Percentiles rank a stretch among this genome's conserved stretches.
Conservation (phyloP, 2,888 invertebrate genomes). For the Pollenia angustigena region DNA sequence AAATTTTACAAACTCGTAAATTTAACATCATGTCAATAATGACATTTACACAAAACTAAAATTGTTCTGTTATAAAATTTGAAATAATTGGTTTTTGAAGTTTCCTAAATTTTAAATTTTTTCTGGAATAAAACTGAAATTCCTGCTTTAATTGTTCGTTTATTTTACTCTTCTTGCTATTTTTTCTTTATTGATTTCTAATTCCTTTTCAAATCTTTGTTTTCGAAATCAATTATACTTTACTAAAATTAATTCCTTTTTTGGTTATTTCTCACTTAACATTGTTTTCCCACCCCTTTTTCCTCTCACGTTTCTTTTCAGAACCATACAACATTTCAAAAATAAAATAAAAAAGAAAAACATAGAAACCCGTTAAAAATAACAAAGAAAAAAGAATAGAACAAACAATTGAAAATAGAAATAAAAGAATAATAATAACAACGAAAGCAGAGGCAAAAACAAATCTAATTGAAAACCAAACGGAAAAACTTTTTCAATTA, state of each 20-base stretch:
- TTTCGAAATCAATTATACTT: slow-evolving; percentile 16
- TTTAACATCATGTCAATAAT: no score
- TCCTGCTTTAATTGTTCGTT: background rate
- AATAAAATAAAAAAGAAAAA: slow-evolving; percentile 37
- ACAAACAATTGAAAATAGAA: slow-evolving; percentile 56
- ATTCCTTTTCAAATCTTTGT: slow-evolving; percentile 4
- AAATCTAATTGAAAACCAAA: slow-evolving; percentile 74
- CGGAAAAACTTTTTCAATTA: slow-evolving; percentile 73
- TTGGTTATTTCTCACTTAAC: slow-evolving; percentile 18
- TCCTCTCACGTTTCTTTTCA: background rate
- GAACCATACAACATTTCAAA: slow-evolving; percentile 29
- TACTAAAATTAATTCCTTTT: slow-evolving; percentile 25
- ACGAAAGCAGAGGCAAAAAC: slow-evolving; percentile 50
- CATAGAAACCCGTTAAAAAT: slow-evolving; percentile 51
- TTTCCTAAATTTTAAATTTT: no score
- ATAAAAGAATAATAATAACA: slow-evolving; percentile 45
- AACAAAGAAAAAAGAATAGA: slow-evolving; percentile 55
- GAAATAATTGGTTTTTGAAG: no score
- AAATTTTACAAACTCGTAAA: no score
- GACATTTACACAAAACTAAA: no score
- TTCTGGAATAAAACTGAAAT: no score
- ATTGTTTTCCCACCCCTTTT: background rate
- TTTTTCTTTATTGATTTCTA: background rate
- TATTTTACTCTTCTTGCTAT: background rate
- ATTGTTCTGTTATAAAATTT: no score